Base-by-base conservation (phyloP, 1,140 invertebrate genomes). In the Linepithema humile region DNA sequence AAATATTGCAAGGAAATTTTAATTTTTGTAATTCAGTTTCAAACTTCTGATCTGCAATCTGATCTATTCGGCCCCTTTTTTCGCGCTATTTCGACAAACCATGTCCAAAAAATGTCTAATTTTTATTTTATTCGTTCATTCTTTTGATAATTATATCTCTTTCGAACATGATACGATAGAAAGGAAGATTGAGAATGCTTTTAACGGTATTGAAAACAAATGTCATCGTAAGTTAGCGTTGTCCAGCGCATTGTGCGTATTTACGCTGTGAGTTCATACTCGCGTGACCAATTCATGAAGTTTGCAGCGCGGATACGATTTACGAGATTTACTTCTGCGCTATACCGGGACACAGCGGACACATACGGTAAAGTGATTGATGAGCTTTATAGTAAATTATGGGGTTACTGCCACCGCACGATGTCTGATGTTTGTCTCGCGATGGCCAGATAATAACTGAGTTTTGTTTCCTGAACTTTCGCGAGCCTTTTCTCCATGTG, bases 351-450 rank as follows among this genome's bases (percentile, higher is more conserved):
- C n/a, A 23, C 15, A 4, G 26, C 15, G 45, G 6, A n/a, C 29
- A 38, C 83, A 55, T 57, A 35, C 32, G 32, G 10, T 48, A 50
- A 83, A 86, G 43, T 87, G 85, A 87, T 87, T 59, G 72, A 87
- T 86, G 85, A 17, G n/a, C 0, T 32, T 15, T 40, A 40, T 3
- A 32, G 48, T 9, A 78, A 86, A 72, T 86, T 75, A 83, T 48
- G 26, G n/a, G 29, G 43, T 75, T n/a, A 45, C 10, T 69, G 60
- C 40, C 38, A 64, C 50, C 57, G 20, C 60, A 4, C 10, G 65
- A 26, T 55, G 50, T 62, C 35, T 82, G 50, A 67, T 85, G 48
- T 67, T 85, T 84, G 20, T 62, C 72, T 26, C 48, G 40, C 67
- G 20, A 62, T 10, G 3, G 6, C n/a, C 20, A 20, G 26, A n/a